Evolutionary conservation across 2,797 vertebrate species (phyloP).

Genomic region (Acanthurus lineatus): DNA sequence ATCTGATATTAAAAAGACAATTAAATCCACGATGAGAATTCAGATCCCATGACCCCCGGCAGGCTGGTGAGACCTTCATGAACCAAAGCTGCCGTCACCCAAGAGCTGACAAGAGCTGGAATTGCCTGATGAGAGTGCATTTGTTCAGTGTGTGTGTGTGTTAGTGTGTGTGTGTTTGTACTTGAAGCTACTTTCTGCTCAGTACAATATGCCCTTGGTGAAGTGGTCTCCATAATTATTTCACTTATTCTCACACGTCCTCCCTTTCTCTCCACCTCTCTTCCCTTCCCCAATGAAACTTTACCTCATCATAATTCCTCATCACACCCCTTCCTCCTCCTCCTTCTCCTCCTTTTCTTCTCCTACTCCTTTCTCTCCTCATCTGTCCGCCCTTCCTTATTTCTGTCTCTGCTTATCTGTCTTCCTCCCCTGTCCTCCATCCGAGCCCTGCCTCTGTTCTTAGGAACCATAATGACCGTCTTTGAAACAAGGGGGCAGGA

Average conservation of each 20-base stretch:
- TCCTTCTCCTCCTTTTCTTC: constrained; percentile 46
- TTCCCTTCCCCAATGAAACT: constrained; percentile 58
- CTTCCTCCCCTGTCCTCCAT: constrained; percentile 46
- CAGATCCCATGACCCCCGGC: constrained; percentile 64
- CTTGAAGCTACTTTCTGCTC: constrained; percentile 52
- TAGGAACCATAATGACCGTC: constrained; percentile 73
- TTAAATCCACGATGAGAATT: constrained; percentile 77
- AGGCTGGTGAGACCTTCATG: constrained; percentile 39
- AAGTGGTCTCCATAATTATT: constrained; percentile 74
- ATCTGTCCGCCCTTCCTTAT: constrained; percentile 67
- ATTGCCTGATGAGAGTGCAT: constrained; percentile 47
- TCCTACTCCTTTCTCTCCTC: constrained; percentile 54
- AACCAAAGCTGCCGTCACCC: constrained; percentile 47
- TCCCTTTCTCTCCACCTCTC: constrained; percentile 36
- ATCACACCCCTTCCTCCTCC: constrained; percentile 53
- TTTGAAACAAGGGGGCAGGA: constrained; percentile 78
- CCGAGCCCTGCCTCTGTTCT: constrained; percentile 66
- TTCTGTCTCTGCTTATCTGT: constrained; percentile 75
- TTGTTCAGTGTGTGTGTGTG: constrained; percentile 11
- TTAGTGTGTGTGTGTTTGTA: constrained; percentile 22
- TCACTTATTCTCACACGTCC: constrained; percentile 69
- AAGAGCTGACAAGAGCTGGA: constrained; percentile 69
- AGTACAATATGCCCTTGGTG: constrained; percentile 77
- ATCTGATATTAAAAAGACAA: constrained; percentile 83
- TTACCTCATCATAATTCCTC: constrained; percentile 76